A percentile compares a stretch with the other conserved stretches of the same genome.
phyloP scores from a whole-genome alignment of 2,797 vertebrate genomes.

The Taenioides sp. region DNA sequence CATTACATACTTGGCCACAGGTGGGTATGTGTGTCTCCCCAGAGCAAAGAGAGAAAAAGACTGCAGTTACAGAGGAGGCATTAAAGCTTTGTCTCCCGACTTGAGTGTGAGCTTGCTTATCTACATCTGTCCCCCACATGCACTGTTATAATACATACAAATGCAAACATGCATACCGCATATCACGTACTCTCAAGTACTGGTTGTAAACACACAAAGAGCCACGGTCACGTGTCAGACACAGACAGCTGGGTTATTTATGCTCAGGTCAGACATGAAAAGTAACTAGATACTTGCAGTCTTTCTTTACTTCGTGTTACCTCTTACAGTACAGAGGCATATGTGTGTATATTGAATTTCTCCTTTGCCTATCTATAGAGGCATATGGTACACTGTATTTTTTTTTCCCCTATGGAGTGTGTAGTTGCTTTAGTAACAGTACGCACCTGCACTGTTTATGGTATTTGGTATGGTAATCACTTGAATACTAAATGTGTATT shows the following conservation, averaged over 20 bases:
- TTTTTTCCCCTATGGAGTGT: background rate
- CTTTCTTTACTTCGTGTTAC: background rate
- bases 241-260: slow-evolving; percentile 47
- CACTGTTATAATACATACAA: slow-evolving; percentile 24
- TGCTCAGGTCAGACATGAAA: slow-evolving; percentile 17
- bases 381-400: too few relatives aligned
- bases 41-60: slow-evolving; percentile 15
- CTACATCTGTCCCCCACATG: slow-evolving; percentile 57
- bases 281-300: background rate
- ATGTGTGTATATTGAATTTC: too few relatives aligned
- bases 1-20: slow-evolving; percentile 94
- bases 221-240: slow-evolving; percentile 11
- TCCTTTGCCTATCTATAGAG: too few relatives aligned
- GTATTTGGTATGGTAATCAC: background rate
- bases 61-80: slow-evolving; percentile 28
- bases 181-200: slow-evolving; percentile 21
- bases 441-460: background rate
- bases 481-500: background rate
- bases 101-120: slow-evolving; percentile 35
- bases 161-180: slow-evolving; percentile 26
- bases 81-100: slow-evolving; percentile 54
- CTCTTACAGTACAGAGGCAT: too few relatives aligned
- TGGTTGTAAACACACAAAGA: slow-evolving; percentile 38
- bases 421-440: background rate
- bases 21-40: slow-evolving; percentile 58